Base-by-base conservation (phyloP, 2,888 invertebrate genomes). In the Eupithecia subfuscata region DNA sequence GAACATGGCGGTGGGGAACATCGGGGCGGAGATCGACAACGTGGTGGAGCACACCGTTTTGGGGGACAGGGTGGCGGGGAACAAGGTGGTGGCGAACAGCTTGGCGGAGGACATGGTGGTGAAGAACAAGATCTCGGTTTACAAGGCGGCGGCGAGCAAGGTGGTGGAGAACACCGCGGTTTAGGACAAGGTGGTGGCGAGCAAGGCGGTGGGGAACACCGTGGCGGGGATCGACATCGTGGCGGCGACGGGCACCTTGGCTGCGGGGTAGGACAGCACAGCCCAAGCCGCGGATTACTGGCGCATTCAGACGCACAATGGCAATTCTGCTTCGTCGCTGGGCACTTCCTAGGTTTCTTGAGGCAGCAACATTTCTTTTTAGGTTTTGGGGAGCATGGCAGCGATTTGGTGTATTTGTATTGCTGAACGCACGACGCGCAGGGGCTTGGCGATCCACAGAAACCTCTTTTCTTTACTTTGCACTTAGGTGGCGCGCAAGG, bases 301-400 rank as follows among this genome's bases (percentile, higher is more conserved):
- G 5, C 2, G 60, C 60, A 60, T 25, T 60, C 60, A 60, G 60
- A 14, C 22, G 56, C 56, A 56, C 56, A 56, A 12, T 56, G 22
- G 22, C 56, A 22, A 1, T 25, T 60, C 60, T 12, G 60, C 14
- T 14, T 60, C 14, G 25, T 60, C 25, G 60, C 60, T 25, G 60
- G 60, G 25, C 60, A 60, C 60, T n/a, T 78, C 68, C 43, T 69
- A 70, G 7, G 60, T 12, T 16, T 65, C 18, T n/a, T 60, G 60
- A 60, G 60, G 60, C 60, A 60, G 60, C 60, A 60, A 60, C 60
- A 60, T 25, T 60, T 60, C 2, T 25, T 60, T 60, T 60, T 60
- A 14, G 60, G 60, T 22, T 60, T 60, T 1, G 60, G 60, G 14
- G 60, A 60, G 60, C 60, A 60, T 3, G 60, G 60, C 14, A 60